Conservation (phyloP, 2,113 vertebrate species). For the Donacobius atricapilla region DNA sequence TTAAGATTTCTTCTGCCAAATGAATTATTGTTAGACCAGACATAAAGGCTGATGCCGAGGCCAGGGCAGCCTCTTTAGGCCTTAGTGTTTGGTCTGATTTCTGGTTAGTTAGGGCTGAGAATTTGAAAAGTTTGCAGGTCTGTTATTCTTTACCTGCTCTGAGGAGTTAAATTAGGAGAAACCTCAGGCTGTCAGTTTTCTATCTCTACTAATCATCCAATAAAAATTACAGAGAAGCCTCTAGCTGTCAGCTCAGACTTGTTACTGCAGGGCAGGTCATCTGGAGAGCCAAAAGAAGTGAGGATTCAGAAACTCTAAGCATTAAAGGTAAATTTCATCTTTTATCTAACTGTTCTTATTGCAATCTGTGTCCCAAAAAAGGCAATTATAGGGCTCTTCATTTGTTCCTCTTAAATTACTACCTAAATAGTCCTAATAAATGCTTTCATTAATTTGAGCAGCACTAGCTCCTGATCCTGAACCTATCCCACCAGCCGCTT, state of each 20-base stretch:
- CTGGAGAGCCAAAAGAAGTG: background rate
- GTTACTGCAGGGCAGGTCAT: background rate
- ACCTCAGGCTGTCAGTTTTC: background rate
- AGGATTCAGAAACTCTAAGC: background rate
- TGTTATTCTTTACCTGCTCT: background rate
- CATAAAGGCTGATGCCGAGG: background rate
- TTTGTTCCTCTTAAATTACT: background rate
- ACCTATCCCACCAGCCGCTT: background rate
- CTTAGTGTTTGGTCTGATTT: background rate
- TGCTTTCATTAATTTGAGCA: background rate
- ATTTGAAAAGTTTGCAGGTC: background rate
- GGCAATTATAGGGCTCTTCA: background rate
- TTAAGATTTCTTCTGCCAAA: background rate
- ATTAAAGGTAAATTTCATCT: background rate
- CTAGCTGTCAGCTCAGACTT: background rate
- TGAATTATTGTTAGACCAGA: background rate
- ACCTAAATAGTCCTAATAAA: background rate
- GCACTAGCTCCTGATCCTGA: background rate
- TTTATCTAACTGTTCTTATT: background rate
- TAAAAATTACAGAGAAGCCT: background rate
- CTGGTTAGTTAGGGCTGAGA: constrained; percentile 5
- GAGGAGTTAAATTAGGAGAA: background rate
- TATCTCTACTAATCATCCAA: background rate
- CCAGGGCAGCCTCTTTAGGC: background rate
- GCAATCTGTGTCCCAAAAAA: background rate